Percentiles rank a stretch among this genome's conserved stretches.
phyloP scores from a whole-genome alignment of 1,140 invertebrate genomes.

The Euwallacea fornicatus region DNA sequence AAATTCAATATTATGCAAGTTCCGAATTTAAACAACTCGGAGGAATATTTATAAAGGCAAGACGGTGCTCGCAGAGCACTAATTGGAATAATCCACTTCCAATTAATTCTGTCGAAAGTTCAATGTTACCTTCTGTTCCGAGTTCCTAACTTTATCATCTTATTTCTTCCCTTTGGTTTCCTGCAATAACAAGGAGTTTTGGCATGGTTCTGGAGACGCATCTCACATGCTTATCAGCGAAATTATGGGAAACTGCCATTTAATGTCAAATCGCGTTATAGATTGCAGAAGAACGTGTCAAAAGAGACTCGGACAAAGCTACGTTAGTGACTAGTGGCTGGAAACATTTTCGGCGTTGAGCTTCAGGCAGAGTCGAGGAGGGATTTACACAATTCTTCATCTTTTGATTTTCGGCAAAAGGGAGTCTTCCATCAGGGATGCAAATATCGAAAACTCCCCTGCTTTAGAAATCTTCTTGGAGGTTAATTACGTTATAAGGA shows the following conservation, averaged over 20 bases:
- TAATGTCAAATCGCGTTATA: too few species aligned
- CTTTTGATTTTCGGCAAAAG: too few species aligned
- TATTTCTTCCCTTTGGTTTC: slow-evolving; percentile 26
- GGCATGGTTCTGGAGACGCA: neutral
- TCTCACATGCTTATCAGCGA: neutral
- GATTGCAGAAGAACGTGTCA: too few species aligned
- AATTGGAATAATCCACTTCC: slow-evolving; percentile 53
- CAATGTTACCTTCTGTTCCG: slow-evolving; percentile 47
- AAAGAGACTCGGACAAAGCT: too few species aligned
- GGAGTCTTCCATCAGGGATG: too few species aligned
- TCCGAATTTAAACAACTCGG: slow-evolving; percentile 49
- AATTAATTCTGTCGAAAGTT: slow-evolving; percentile 51
- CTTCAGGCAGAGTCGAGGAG: too few species aligned
- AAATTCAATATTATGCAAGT: slow-evolving; percentile 46
- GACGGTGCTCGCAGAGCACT: slow-evolving; percentile 45
- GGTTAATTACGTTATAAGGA: neutral
- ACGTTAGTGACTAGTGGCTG: too few species aligned
- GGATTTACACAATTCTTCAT: too few species aligned
- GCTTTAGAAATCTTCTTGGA: neutral
- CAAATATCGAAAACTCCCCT: neutral
- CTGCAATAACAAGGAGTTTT: slow-evolving; percentile 20
- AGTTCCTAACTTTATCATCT: slow-evolving; percentile 36
- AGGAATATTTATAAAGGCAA: slow-evolving; percentile 50
- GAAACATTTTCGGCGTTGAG: too few species aligned
- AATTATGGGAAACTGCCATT: neutral